A percentile compares a stretch with the other conserved stretches of the same genome.
These are phyloP conservation scores for Centropus unirufus DNA, from an alignment of 2,113 vertebrate genomes.

Conservation along the genomic window DNA sequence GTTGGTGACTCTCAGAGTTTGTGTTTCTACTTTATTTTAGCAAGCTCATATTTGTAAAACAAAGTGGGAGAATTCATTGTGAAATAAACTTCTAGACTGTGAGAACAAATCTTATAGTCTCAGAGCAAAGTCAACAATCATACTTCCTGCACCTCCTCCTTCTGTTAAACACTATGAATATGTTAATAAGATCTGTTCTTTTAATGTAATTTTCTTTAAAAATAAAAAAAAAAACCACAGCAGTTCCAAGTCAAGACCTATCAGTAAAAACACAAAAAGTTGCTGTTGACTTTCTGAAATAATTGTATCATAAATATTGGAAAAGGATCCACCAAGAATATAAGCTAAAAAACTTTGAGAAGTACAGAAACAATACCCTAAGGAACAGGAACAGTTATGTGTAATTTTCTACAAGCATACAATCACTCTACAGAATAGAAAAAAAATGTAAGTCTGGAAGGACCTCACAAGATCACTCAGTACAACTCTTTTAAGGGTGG, in stretches of 20 bases:
- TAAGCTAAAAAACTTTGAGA: background rate
- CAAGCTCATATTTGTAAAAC: background rate
- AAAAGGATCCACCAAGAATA: background rate
- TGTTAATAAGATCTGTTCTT: background rate
- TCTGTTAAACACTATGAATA: background rate
- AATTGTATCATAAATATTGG: background rate
- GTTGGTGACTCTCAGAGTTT: background rate
- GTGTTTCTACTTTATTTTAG: background rate
- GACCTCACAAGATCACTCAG: conserved; percentile 36
- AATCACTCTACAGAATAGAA: background rate
- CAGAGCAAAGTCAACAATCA: background rate
- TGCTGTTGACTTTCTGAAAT: background rate
- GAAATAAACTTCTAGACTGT: background rate
- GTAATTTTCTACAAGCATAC: background rate
- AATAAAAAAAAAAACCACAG: background rate
- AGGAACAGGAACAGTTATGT: background rate
- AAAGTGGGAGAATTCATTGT: background rate
- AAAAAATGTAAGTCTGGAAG: conserved; percentile 17
- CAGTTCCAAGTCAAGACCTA: background rate
- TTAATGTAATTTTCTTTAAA: background rate
- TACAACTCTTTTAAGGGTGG: background rate
- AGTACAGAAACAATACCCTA: background rate
- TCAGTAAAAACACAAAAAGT: background rate
- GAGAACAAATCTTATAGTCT: background rate
- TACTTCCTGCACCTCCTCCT: background rate